These are phyloP conservation scores for Chelmon rostratus DNA, from an alignment of 2,797 vertebrate genomes.

Conservation along the genomic window DNA sequence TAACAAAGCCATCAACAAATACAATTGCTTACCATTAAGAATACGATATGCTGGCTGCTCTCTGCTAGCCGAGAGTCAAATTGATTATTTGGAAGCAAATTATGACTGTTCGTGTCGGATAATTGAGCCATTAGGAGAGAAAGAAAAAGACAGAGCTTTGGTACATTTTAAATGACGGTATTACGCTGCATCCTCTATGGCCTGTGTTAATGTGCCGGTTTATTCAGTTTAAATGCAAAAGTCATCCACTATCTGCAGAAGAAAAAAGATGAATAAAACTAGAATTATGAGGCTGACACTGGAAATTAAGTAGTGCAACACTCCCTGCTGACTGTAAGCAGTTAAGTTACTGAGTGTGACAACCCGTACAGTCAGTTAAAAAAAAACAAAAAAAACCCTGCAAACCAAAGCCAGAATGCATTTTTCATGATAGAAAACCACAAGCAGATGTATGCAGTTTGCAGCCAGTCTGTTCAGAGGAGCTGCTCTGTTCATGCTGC, in stretches of 20 bases:
- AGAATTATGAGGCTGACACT: conserved; percentile 30
- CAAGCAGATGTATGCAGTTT: conserved; percentile 43
- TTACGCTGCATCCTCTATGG: conserved; percentile 37
- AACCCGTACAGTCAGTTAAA: neutral
- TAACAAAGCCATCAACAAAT: conserved; percentile 50
- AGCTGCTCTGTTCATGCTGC: conserved; percentile 1
- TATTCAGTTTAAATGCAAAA: conserved; percentile 8
- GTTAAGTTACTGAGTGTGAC: conserved; percentile 32
- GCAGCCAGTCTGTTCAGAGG: neutral
- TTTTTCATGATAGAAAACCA: conserved; percentile 42
- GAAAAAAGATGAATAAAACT: neutral
- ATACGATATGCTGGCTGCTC: conserved; percentile 45
- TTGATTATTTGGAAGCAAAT: conserved; percentile 63
- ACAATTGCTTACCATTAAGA: conserved; percentile 51
- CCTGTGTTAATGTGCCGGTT: neutral
- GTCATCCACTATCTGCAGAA: conserved; percentile 14
- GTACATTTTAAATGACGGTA: conserved; percentile 40
- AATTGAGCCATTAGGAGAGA: conserved; percentile 60
- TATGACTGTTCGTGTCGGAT: conserved; percentile 59
- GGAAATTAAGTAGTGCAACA: conserved; percentile 20
- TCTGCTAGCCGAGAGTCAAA: conserved; percentile 40
- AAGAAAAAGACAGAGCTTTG: conserved; percentile 27
- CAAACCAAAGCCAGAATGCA: conserved; percentile 27
- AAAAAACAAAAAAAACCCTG: neutral
- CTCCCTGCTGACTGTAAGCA: neutral